Evolutionary conservation across 2,888 invertebrate species (phyloP).

Genomic region (Holacanthella duospinosa): DNA sequence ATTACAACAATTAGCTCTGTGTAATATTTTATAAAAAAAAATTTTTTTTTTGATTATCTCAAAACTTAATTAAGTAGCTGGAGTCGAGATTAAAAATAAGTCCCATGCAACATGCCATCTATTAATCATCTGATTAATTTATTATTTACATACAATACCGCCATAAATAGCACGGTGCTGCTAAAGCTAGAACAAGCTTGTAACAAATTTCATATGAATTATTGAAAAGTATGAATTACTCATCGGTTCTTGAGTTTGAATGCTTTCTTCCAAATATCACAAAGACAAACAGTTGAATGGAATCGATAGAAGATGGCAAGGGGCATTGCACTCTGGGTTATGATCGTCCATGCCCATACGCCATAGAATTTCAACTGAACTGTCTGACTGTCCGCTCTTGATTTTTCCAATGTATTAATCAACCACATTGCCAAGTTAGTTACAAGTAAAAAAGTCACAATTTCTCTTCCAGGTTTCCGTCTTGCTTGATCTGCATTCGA

Average conservation of each 20-base stretch:
- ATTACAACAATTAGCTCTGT: too few relatives aligned
- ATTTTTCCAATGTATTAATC: conserved; percentile 48
- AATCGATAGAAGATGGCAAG: conserved; percentile 37
- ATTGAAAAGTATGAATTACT: too few relatives aligned
- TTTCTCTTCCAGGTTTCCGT: conserved; percentile 82
- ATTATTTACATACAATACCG: too few relatives aligned
- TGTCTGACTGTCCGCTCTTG: conserved; percentile 43
- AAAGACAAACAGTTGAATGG: conserved; percentile 44
- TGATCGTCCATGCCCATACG: conserved; percentile 43
- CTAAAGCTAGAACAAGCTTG: too few relatives aligned
- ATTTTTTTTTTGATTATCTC: too few relatives aligned
- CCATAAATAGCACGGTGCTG: too few relatives aligned
- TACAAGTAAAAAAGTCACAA: conserved; percentile 81
- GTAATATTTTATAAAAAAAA: too few relatives aligned
- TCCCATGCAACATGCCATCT: too few relatives aligned
- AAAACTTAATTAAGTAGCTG: too few relatives aligned
- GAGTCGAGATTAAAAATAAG: too few relatives aligned
- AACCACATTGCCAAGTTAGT: conserved; percentile 81
- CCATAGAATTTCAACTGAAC: conserved; percentile 44
- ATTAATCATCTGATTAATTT: too few relatives aligned
- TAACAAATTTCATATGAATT: too few relatives aligned
- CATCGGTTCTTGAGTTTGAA: conserved; percentile 41
- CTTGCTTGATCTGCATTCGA: conserved; percentile 69
- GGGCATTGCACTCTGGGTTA: conserved; percentile 41
- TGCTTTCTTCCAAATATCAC: conserved; percentile 45